phyloP scores from a whole-genome alignment of 2,888 invertebrate species.

The Phasia obesa region DNA sequence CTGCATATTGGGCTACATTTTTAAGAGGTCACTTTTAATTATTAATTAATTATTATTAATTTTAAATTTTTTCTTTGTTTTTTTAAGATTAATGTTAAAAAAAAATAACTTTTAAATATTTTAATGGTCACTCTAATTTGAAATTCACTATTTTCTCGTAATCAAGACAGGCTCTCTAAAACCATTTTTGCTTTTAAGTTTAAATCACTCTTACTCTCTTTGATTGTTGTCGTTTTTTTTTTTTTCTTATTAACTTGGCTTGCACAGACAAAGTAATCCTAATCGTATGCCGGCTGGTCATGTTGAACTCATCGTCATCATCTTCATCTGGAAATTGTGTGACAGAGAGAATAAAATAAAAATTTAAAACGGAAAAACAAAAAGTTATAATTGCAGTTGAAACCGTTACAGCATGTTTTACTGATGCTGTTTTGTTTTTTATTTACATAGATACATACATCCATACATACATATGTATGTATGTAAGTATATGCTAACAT shows the following conservation, averaged over 20 bases:
- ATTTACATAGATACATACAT: no score
- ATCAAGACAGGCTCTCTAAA: not conserved
- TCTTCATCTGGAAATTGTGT: slow-evolving; percentile 39
- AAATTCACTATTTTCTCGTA: not conserved
- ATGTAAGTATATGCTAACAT: no score
- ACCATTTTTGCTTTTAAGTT: not conserved
- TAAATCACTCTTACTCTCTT: not conserved
- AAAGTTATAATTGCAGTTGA: slow-evolving; percentile 47
- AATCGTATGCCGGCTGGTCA: no score
- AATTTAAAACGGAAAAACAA: not conserved
- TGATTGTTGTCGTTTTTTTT: not conserved
- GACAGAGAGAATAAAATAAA: slow-evolving; percentile 39
- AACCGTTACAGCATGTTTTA: slow-evolving; percentile 55
- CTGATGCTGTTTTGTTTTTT: no score
- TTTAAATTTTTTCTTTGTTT: no score
- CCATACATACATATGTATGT: no score
- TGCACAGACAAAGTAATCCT: no score
- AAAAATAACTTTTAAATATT: no score
- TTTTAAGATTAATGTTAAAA: no score
- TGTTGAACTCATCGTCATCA: slow-evolving; percentile 18
- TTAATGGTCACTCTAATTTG: not conserved
- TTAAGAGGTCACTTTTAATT: no score
- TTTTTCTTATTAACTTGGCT: not conserved
- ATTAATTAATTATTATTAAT: no score
- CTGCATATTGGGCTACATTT: no score